Base-by-base conservation (phyloP, 37 sponge, comb jelly and placozoan species). In the Spongilla lacustris region DNA sequence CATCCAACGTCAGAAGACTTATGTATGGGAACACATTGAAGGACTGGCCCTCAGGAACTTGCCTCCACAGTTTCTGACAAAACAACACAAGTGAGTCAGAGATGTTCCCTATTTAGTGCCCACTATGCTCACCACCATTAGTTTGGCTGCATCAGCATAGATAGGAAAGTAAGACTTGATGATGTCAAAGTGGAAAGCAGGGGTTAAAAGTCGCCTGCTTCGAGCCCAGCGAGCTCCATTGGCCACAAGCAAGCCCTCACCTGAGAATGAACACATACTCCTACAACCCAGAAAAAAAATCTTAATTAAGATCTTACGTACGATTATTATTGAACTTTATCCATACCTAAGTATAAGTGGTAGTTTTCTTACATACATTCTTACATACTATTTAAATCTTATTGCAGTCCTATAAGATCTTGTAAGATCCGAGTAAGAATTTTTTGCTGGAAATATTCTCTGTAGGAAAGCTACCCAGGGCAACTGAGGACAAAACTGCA, bases 161-260 rank as follows among this genome's bases (percentile, higher is more conserved):
- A 95, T 80, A 13, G 67, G 73, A 9, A 93, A 31, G 73, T 96
- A 96, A 4, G 93, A 90, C 29, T 84, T 82, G 41, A 96, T 83
- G 48, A 96, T 88, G 73, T 91, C 96, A 81, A 88, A 93, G 80
- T 96, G 96, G 86, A 96, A 96, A 67, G 94, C 91, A 23, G 96
- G 94, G 21, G 96, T 93, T 58, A 96, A 84, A 32, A 96, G 86
- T n/a, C 94, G 86, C 17, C 96, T 69, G 66, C 78, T 87, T 32
- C 94, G 81, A 10, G 67, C 80, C 96, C 96, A 96, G 36, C 88
- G 83, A 2, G 81, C 17, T 36, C 94, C 91, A 82, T 85, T 93
- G 22, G 83, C 89, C 30, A 87, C 87, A 37, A 96, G 85, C 38
- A 96, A 35, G 73, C 96, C 94, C 75, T 87, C 83, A 73, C 94